Evolutionary conservation across 2,888 invertebrate species (phyloP).

Genomic region (Odontocolon sp.): DNA sequence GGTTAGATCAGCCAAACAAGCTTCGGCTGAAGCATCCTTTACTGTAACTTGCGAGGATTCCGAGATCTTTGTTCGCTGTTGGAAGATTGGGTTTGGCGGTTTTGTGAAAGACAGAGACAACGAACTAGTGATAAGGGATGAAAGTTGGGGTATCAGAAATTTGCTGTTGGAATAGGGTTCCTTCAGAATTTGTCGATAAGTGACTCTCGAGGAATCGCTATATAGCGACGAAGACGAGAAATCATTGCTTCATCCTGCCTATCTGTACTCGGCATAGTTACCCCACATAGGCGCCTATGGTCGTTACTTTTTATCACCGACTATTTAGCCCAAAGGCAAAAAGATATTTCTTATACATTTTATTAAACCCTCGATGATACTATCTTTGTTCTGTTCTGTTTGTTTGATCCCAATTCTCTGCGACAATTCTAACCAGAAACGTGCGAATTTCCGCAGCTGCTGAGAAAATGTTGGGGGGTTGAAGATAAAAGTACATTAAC

Average conservation of each 20-base stretch:
- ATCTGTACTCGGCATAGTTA: not conserved
- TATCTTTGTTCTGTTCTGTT: not conserved
- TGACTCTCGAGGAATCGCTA: not conserved
- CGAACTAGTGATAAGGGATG: not conserved
- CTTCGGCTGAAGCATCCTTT: not conserved
- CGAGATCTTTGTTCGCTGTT: constrained; percentile 7
- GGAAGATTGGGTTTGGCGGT: constrained; percentile 20
- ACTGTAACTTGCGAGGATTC: constrained; percentile 16
- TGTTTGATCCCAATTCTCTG: constrained; percentile 4
- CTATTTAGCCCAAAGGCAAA: constrained; percentile 11
- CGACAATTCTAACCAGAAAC: not conserved
- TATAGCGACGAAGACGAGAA: not conserved
- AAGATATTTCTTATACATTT: not conserved
- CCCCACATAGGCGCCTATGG: not conserved
- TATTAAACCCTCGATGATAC: not conserved
- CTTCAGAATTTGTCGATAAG: constrained; percentile 23
- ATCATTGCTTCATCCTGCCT: constrained; percentile 11
- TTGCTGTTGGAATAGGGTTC: not conserved
- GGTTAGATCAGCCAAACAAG: constrained; percentile 1
- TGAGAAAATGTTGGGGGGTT: not conserved
- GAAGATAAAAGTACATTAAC: too few species aligned
- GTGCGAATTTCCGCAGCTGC: not conserved
- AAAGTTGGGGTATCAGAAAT: constrained; percentile 2
- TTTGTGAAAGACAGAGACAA: not conserved
- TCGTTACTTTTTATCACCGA: constrained; percentile 26